A percentile compares a stretch with the other conserved stretches of the same genome.
These are phyloP conservation scores for Otus sunia DNA, from an alignment of 2,113 vertebrate genomes.

Conservation along the genomic window DNA sequence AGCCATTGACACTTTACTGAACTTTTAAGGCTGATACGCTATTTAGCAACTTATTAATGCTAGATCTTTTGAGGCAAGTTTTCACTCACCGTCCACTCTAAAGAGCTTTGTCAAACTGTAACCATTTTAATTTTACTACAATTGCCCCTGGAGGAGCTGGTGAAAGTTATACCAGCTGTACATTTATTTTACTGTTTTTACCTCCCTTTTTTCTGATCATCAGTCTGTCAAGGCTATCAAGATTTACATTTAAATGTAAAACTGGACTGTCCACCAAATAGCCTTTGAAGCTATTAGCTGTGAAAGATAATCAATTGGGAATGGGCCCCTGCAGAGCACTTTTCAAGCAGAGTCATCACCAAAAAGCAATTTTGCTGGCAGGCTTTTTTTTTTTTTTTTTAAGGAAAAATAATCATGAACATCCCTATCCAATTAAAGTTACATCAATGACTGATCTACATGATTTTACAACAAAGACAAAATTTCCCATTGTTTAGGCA, in stretches of 20 bases:
- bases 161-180: conserved; percentile 55
- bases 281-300: conserved; percentile 82
- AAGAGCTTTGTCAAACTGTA: not conserved
- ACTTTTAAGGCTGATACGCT: not conserved
- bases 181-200: conserved; percentile 24
- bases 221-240: conserved; percentile 49
- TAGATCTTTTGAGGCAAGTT: not conserved
- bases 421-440: conserved; percentile 8
- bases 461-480: not conserved
- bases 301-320: conserved; percentile 87
- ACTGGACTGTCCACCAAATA: conserved; percentile 64
- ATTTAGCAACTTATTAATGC: not conserved
- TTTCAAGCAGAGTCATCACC: conserved; percentile 80
- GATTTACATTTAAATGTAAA: conserved; percentile 73
- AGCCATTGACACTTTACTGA: not conserved
- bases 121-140: not conserved
- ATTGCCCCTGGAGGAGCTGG: conserved; percentile 25
- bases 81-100: not conserved
- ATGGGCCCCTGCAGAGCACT: conserved; percentile 76
- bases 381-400: not conserved
- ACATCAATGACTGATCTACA: not conserved
- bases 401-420: not conserved
- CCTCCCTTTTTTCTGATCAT: conserved; percentile 33
- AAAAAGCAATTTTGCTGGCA: conserved; percentile 70
- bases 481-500: not conserved